Base-by-base conservation (phyloP, 2,113 vertebrate species). In the Chiloscyllium plagiosum region DNA sequence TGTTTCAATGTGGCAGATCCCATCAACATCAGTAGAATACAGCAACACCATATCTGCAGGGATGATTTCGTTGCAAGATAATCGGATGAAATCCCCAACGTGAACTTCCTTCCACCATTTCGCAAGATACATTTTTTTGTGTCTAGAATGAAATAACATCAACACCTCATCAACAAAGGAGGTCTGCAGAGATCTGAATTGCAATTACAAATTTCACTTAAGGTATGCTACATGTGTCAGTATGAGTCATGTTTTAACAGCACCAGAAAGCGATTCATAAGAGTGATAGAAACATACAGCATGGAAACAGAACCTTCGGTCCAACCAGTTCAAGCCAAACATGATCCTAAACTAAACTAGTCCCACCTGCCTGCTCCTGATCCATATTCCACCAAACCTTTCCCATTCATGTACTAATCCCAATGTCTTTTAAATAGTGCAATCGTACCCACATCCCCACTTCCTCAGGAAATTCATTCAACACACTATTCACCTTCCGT, bases 31-130 rank as follows among this genome's bases (percentile, higher is more conserved):
- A 17, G 98, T 99, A 1, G 99, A 98, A 96, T 98, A 98, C 17
- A 99, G 97, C 96, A 99, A 97, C 94, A 99, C 97, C 98, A 99
- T 98, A 96, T 99, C 99, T 83, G 99, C 99, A 83, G 99, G 99
- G 96, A 99, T 98, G 95, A 98, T 97, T 96, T 99, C 98, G 20
- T 99, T 99, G 96, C 98, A 98, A 52, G 97, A 98, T 86, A 99
- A 98, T 24, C 97, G 98, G 50, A 99, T 97, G 8, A 99, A 98
- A 97, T 99, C 98, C 1, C 99, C 99, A 12, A 99, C 99, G 0
- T 95, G 96, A 37, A 99, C 97, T 4, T 99, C 98, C 96, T 98
- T 98, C 99, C 99, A 99, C 96, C 97, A 96, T 15, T 96, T 96
- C n/a, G 98, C 97, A 33, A 97, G 0, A 26, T 99, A 99, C 83